Percentiles rank a stretch among this genome's conserved stretches.
Evolutionary conservation across 2,113 vertebrate species (phyloP).

Genomic region (Oryzias woworae): DNA sequence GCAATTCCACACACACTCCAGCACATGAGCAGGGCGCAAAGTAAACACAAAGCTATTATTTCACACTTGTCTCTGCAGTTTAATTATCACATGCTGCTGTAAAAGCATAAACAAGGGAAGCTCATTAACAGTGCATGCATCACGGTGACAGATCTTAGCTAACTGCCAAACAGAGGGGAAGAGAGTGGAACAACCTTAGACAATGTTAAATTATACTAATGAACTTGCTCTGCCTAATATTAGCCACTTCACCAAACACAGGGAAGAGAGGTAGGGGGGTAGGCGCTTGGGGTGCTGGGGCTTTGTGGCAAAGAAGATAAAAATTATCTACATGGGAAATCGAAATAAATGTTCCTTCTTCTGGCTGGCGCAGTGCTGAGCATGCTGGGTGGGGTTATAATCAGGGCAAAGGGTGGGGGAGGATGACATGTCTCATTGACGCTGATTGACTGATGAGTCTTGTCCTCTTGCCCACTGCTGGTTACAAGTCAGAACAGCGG

Average conservation of each 20-base stretch:
- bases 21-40: conserved; percentile 24
- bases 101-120: conserved; percentile 71
- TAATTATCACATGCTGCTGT: conserved; percentile 71
- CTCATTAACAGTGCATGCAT: conserved; percentile 70
- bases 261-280: not conserved
- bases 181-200: conserved; percentile 56
- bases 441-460: conserved; percentile 61
- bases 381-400: conserved; percentile 43
- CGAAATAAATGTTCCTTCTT: not conserved
- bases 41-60: conserved; percentile 58
- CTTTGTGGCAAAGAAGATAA: not conserved
- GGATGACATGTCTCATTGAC: conserved; percentile 32
- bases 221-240: conserved; percentile 60
- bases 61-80: conserved; percentile 61
- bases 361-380: conserved; percentile 35
- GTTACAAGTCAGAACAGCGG: conserved; percentile 40
- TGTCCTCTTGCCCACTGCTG: conserved; percentile 40
- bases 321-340: not conserved
- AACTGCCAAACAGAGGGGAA: conserved; percentile 36
- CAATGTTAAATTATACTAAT: conserved; percentile 64
- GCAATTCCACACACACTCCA: conserved; percentile 18
- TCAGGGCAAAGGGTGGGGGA: conserved; percentile 15
- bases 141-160: conserved; percentile 52
- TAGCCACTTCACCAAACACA: conserved; percentile 45
- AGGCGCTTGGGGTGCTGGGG: not conserved